phyloP scores from a whole-genome alignment of 2,888 invertebrate genomes.

The Scrobipalpa costella region DNA sequence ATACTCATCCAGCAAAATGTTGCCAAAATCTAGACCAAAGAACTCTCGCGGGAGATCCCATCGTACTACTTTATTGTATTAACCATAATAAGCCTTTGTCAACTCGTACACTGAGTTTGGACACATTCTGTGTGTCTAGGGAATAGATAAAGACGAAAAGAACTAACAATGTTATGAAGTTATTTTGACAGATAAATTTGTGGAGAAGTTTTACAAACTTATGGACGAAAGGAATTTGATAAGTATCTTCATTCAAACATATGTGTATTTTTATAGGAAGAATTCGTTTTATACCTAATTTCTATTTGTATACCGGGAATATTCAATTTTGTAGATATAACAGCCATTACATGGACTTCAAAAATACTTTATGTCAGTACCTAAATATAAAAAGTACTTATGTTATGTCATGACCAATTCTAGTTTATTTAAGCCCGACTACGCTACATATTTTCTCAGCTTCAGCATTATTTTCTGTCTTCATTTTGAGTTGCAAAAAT shows the following conservation, averaged over 20 bases:
- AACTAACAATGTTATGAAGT: neutral
- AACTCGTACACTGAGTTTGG: neutral
- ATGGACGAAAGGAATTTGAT: too few relatives aligned
- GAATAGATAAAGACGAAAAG: neutral
- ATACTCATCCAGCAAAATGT: neutral
- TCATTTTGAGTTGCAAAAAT: conserved; percentile 1
- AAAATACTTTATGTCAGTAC: too few relatives aligned
- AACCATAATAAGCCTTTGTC: conserved; percentile 8
- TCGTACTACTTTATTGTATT: neutral
- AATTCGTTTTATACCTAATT: too few relatives aligned
- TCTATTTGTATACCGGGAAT: too few relatives aligned
- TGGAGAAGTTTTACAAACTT: too few relatives aligned
- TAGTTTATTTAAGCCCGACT: neutral
- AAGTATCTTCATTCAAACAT: too few relatives aligned
- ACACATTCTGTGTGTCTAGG: conserved; percentile 4
- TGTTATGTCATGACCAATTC: neutral
- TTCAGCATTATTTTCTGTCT: neutral
- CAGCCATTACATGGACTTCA: too few relatives aligned
- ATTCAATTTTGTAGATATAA: too few relatives aligned
- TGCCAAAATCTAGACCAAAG: neutral
- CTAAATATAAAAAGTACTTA: too few relatives aligned
- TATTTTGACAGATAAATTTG: neutral
- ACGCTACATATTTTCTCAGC: neutral
- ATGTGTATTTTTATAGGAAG: too few relatives aligned
- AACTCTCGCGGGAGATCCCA: neutral